Conservation (phyloP, 1,140 invertebrate species). For the Pseudomyrmex cubaensis region DNA sequence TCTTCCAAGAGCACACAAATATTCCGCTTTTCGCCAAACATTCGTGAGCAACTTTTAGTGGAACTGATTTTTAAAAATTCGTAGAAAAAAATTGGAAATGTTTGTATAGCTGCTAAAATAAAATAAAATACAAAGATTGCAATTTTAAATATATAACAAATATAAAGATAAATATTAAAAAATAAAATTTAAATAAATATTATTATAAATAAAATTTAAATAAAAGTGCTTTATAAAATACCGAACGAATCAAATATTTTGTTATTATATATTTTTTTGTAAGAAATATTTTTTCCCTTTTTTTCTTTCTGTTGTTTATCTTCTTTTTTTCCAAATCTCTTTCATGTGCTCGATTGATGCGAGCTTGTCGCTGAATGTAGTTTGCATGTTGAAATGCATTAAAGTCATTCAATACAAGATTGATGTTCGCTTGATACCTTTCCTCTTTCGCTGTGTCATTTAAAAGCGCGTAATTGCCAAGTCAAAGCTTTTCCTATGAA, state of each 20-base stretch:
- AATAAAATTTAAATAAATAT: too few species aligned
- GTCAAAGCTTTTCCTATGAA: conserved; percentile 47
- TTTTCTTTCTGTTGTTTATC: too few species aligned
- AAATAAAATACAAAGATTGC: background rate
- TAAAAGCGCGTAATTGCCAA: background rate
- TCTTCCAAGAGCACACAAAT: background rate
- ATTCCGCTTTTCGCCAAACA: background rate
- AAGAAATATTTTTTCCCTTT: too few species aligned
- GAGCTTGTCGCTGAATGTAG: too few species aligned
- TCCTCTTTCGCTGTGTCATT: background rate
- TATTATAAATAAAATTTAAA: background rate
- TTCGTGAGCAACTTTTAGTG: background rate
- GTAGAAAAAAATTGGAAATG: background rate
- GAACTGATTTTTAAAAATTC: conserved; percentile 26
- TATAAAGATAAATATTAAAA: background rate
- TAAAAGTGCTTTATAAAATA: too few species aligned
- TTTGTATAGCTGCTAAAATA: background rate
- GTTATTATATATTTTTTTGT: too few species aligned
- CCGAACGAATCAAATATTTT: too few species aligned
- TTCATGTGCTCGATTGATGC: too few species aligned
- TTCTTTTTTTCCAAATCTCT: too few species aligned
- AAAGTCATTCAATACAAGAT: background rate
- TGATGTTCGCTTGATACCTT: background rate
- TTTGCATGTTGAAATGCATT: background rate
- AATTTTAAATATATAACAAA: conserved; percentile 2